Conservation (phyloP, 2,113 vertebrate species). For the Pagrus major region DNA sequence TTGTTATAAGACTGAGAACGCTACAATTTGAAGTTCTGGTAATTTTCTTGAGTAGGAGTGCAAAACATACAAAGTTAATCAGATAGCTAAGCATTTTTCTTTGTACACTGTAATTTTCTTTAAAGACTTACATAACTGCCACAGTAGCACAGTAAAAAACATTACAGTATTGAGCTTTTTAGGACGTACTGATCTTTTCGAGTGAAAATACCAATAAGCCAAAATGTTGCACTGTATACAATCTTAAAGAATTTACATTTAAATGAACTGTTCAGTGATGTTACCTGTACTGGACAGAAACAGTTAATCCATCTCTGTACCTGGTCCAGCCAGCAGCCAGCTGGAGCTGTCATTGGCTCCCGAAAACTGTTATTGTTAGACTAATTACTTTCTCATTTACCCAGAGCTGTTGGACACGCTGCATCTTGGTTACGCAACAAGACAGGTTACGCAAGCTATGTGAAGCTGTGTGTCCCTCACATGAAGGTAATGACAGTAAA, state of each 20-base stretch:
- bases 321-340: conserved; percentile 24
- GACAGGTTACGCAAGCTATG: conserved; percentile 12
- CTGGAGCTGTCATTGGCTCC: conserved; percentile 12
- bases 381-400: conserved; percentile 20
- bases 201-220: neutral
- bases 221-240: neutral
- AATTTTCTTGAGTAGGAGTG: neutral
- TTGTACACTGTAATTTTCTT: too few species aligned
- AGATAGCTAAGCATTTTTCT: too few species aligned
- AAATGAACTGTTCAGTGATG: neutral
- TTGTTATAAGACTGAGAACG: neutral
- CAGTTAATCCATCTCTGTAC: conserved; percentile 1
- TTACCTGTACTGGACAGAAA: neutral
- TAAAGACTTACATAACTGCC: too few species aligned
- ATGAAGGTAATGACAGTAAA: conserved; percentile 16
- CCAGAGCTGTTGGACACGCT: neutral
- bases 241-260: neutral
- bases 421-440: conserved; percentile 6
- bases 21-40: neutral
- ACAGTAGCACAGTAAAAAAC: too few species aligned
- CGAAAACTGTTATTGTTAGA: conserved; percentile 15
- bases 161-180: too few species aligned
- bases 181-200: neutral
- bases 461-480: neutral
- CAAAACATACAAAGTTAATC: neutral